Evolutionary conservation across 2,888 invertebrate species (phyloP).

Genomic region (Gymnosoma rotundatum): DNA sequence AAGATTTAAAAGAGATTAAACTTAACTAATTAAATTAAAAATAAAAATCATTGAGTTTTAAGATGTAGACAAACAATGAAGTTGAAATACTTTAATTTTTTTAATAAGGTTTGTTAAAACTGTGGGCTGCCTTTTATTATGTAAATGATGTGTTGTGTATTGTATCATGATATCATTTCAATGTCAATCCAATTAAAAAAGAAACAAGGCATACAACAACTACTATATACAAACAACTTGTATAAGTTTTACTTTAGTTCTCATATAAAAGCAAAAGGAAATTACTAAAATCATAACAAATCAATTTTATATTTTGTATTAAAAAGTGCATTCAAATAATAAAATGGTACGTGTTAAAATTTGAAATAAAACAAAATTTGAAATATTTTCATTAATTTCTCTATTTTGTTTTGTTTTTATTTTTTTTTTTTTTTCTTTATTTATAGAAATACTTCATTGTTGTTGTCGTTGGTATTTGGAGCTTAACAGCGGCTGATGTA

Average conservation of each 20-base stretch:
- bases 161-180: slow-evolving; percentile 41
- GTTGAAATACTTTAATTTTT: no score
- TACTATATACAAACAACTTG: no score
- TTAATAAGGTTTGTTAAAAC: no score
- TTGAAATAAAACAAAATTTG: neutral
- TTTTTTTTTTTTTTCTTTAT: neutral
- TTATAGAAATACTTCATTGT: slow-evolving; percentile 67
- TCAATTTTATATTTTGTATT: slow-evolving; percentile 34
- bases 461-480: slow-evolving; percentile 61
- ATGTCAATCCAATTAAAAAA: slow-evolving; percentile 46
- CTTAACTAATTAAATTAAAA: no score
- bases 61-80: no score
- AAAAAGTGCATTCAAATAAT: slow-evolving; percentile 21
- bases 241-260: slow-evolving; percentile 46
- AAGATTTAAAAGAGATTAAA: no score
- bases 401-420: neutral
- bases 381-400: neutral
- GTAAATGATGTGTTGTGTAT: neutral
- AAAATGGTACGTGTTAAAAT: slow-evolving; percentile 48
- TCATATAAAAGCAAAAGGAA: slow-evolving; percentile 51
- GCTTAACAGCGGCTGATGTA: slow-evolving; percentile 70
- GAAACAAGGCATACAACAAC: no score
- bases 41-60: no score
- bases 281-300: slow-evolving; percentile 42
- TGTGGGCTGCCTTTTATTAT: no score